phyloP scores from a whole-genome alignment of 1,140 invertebrate genomes.

The Zaprionus gabonicus region DNA sequence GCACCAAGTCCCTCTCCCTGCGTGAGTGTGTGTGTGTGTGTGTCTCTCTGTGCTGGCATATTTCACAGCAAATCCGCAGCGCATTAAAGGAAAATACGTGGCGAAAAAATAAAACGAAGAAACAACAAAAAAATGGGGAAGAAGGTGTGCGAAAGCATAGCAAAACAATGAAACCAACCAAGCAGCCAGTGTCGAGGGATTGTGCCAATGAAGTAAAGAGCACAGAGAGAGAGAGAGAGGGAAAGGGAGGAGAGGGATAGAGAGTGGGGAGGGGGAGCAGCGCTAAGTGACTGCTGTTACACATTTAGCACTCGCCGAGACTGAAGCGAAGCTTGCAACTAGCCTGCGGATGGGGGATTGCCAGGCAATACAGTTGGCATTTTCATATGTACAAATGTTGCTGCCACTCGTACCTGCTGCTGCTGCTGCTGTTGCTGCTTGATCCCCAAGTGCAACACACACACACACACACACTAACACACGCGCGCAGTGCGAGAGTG shows the following conservation, averaged over 20 bases:
- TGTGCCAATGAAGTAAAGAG: conserved; percentile 81
- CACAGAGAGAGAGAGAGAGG: conserved; percentile 23
- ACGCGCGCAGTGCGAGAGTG: conserved; percentile 9
- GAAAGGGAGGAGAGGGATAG: not conserved
- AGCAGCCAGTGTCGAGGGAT: conserved; percentile 64
- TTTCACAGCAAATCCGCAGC: conserved; percentile 80
- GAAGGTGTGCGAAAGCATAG: conserved; percentile 45
- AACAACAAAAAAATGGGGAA: conserved; percentile 38
- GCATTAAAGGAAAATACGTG: conserved; percentile 82
- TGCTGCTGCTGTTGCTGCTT: conserved; percentile 41
- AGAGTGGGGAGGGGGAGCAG: conserved; percentile 25
- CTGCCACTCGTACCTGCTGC: conserved; percentile 41
- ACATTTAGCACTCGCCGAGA: conserved; percentile 62
- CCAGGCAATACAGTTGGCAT: conserved; percentile 65
- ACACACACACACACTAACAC: conserved; percentile 8
- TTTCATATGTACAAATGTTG: conserved; percentile 73
- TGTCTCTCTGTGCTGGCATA: conserved; percentile 53
- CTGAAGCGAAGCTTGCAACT: conserved; percentile 6
- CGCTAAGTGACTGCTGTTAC: conserved; percentile 77
- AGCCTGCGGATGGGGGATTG: conserved; percentile 67
- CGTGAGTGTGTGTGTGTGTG: not conserved
- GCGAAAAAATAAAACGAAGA: conserved; percentile 54
- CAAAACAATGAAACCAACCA: conserved; percentile 70
- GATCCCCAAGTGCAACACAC: conserved; percentile 58
- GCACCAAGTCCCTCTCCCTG: not conserved